Evolutionary conservation across 2,113 vertebrate species (phyloP).

Genomic region (Pteruthius melanotis): DNA sequence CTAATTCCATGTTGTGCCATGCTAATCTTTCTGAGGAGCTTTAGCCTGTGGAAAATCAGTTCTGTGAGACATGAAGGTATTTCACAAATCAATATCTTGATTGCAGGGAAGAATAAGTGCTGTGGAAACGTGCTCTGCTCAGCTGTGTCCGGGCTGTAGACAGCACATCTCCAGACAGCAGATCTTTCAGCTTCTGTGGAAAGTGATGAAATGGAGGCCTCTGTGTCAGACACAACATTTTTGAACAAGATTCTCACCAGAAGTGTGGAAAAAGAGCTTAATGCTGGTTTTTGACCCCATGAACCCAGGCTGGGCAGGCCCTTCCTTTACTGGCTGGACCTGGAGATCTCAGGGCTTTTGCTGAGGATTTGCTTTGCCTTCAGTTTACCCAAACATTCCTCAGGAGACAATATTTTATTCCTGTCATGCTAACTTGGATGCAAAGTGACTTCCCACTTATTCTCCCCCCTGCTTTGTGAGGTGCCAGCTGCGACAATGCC

Average conservation of each 20-base stretch:
- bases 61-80: neutral
- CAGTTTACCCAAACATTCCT: neutral
- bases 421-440: neutral
- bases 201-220: neutral
- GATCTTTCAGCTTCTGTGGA: neutral
- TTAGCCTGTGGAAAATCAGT: neutral
- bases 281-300: accelerated
- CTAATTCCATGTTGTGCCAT: neutral
- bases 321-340: neutral
- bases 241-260: neutral
- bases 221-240: neutral
- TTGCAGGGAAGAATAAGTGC: neutral
- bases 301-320: neutral
- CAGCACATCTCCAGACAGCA: neutral
- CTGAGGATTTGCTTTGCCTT: neutral
- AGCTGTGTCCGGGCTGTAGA: neutral
- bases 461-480: neutral
- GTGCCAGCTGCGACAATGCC: neutral
- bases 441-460: neutral
- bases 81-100: neutral
- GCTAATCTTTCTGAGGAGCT: neutral
- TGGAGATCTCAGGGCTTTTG: neutral
- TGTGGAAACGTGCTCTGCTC: neutral
- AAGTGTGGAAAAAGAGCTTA: neutral
- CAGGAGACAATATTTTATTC: neutral